Conservation (phyloP, 2,888 invertebrate genomes). For the Cerastis rubricosa region DNA sequence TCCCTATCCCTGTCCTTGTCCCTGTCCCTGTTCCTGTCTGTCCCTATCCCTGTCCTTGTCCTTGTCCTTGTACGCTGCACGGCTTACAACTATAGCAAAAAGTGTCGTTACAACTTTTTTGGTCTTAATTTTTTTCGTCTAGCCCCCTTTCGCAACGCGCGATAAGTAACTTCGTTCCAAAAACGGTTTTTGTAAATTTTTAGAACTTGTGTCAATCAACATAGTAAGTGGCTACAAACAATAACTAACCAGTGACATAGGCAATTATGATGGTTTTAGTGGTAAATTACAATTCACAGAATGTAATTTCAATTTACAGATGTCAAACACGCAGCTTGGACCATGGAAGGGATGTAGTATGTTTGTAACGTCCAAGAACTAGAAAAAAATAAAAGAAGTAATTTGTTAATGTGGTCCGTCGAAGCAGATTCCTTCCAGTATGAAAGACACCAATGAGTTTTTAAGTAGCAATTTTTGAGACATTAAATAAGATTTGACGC, state of each 20-base stretch:
- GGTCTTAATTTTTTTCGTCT: too few relatives aligned
- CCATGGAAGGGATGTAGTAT: constrained; percentile 2
- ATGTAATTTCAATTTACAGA: background rate
- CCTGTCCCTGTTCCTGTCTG: too few relatives aligned
- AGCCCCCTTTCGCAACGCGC: too few relatives aligned
- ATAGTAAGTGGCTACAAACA: too few relatives aligned
- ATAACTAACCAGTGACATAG: background rate
- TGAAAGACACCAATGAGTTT: background rate
- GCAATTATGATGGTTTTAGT: background rate
- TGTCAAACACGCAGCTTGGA: background rate
- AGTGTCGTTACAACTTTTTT: too few relatives aligned
- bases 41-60: too few relatives aligned
- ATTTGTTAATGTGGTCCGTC: constrained; percentile 28
- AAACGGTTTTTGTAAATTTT: too few relatives aligned
- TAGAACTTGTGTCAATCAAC: background rate
- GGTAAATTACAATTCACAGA: background rate
- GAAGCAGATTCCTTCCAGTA: background rate
- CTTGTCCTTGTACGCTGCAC: too few relatives aligned
- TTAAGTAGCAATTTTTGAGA: constrained; percentile 38
- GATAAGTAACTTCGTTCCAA: too few relatives aligned
- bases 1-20: too few relatives aligned
- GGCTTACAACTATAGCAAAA: too few relatives aligned
- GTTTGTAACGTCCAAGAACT: background rate
- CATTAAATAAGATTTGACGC: constrained; percentile 76
- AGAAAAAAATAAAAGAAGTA: constrained; percentile 25